phyloP scores from a whole-genome alignment of 2,113 vertebrate species.

The Oncorhynchus kisutch region DNA sequence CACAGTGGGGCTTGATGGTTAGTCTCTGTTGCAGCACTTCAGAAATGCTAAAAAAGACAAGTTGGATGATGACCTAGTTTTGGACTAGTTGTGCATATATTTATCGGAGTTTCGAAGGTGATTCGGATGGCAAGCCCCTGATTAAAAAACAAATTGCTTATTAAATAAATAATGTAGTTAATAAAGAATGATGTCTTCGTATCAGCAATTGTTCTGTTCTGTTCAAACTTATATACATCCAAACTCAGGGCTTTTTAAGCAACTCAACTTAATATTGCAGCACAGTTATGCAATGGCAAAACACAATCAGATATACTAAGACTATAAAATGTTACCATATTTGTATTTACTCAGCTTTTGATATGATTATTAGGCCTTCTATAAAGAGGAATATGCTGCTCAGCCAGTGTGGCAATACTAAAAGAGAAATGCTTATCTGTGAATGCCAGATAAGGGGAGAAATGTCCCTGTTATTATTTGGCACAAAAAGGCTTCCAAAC shows the following conservation, averaged over 20 bases:
- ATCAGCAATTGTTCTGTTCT: background rate
- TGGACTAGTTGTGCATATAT: slow-evolving; percentile 24
- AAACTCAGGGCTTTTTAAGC: background rate
- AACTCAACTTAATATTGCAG: background rate
- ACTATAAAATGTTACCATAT: background rate
- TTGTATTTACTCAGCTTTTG: background rate
- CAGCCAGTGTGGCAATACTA: background rate
- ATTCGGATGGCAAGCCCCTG: background rate
- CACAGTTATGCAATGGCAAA: background rate
- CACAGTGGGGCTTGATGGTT: slow-evolving; percentile 21
- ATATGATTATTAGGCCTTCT: background rate
- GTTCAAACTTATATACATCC: background rate
- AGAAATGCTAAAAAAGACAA: slow-evolving; percentile 7
- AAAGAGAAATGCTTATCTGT: background rate
- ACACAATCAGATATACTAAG: background rate
- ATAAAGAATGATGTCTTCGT: background rate
- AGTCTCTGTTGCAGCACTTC: slow-evolving; percentile 19
- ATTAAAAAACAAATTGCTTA: background rate
- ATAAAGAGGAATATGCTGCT: background rate
- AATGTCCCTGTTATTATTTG: background rate
- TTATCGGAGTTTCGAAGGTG: background rate
- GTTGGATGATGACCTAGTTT: slow-evolving; percentile 31
- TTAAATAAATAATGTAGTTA: background rate
- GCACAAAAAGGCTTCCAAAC: background rate
- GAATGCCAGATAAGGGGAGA: background rate